Evolutionary conservation across 2,888 invertebrate species (phyloP).

Genomic region (Branchellion lobata): DNA sequence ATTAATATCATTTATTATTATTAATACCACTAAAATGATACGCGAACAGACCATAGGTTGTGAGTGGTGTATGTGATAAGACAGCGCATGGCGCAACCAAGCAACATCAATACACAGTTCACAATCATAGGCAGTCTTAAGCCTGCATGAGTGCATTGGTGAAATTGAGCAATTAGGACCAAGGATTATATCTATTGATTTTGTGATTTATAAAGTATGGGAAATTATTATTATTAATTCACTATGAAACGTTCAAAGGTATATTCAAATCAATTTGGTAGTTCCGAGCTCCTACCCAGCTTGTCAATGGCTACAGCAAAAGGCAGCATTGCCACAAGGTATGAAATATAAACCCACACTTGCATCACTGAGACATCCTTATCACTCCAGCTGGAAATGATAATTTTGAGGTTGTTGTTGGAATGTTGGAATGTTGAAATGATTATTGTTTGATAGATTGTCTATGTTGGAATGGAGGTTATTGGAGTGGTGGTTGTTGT

Average conservation of each 20-base stretch:
- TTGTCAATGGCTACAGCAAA: constrained; percentile 49
- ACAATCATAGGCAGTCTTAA: constrained; percentile 55
- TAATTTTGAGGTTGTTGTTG: background rate
- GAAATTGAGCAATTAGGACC: too few relatives aligned
- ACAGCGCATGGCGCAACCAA: constrained; percentile 57
- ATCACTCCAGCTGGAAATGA: constrained; percentile 48
- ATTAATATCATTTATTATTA: too few relatives aligned
- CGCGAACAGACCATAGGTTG: constrained; percentile 12
- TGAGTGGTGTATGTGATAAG: constrained; percentile 5
- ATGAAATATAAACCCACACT: constrained; percentile 50
- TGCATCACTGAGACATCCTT: constrained; percentile 50
- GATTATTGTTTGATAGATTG: too few relatives aligned
- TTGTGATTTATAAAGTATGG: too few relatives aligned
- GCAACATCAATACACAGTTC: constrained; percentile 54
- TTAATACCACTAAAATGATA: too few relatives aligned
- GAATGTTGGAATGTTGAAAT: background rate
- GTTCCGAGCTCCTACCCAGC: constrained; percentile 46
- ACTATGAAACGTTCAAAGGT: too few relatives aligned
- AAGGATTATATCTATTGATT: too few relatives aligned
- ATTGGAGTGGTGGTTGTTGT: too few relatives aligned
- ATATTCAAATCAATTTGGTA: too few relatives aligned
- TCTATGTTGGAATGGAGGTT: too few relatives aligned
- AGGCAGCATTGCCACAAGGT: constrained; percentile 49
- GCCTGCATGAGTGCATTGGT: constrained; percentile 50
- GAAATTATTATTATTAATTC: too few relatives aligned